phyloP scores from a whole-genome alignment of 2,797 vertebrate species.

The Myoxocephalus aenaeus region DNA sequence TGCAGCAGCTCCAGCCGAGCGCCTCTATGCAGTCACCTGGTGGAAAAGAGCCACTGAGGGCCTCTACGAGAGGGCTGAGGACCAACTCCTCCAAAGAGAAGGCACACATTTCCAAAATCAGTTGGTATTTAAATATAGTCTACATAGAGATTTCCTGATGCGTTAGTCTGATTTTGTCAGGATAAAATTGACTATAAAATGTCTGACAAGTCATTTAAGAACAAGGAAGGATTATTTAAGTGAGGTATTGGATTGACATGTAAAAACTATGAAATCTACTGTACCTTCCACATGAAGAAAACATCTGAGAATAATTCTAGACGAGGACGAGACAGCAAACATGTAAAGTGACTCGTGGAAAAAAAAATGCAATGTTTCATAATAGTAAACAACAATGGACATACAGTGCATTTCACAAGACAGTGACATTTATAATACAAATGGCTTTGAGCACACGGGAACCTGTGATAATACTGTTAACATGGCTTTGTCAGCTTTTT shows the following conservation, averaged over 20 bases:
- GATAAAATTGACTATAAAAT: slow-evolving; percentile 78
- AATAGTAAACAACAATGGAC: slow-evolving; percentile 70
- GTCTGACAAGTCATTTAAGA: slow-evolving; percentile 69
- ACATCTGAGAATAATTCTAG: slow-evolving; percentile 41
- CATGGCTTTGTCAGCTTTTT: slow-evolving; percentile 76
- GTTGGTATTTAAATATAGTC: slow-evolving; percentile 78
- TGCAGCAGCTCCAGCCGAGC: slow-evolving; percentile 64
- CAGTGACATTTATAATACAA: slow-evolving; percentile 73
- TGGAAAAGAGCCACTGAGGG: slow-evolving; percentile 64
- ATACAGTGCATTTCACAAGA: slow-evolving; percentile 72
- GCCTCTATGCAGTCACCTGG: slow-evolving; percentile 52
- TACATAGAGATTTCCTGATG: slow-evolving; percentile 72
- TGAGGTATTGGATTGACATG: slow-evolving; percentile 72
- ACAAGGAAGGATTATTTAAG: slow-evolving; percentile 70
- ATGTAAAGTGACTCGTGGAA: slow-evolving; percentile 71
- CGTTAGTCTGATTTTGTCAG: slow-evolving; percentile 67
- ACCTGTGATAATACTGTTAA: slow-evolving; percentile 68
- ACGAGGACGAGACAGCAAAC: slow-evolving; percentile 30
- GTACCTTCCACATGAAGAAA: slow-evolving; percentile 47
- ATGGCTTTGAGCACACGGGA: slow-evolving; percentile 74
- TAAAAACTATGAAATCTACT: slow-evolving; percentile 55
- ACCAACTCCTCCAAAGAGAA: slow-evolving; percentile 77
- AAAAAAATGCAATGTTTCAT: slow-evolving; percentile 57
- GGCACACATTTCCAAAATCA: slow-evolving; percentile 81
- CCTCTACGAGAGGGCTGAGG: slow-evolving; percentile 62